Percentiles rank a stretch among this genome's conserved stretches.
Evolutionary conservation across 2,888 invertebrate species (phyloP).

Genomic region (Mamestra brassicae): DNA sequence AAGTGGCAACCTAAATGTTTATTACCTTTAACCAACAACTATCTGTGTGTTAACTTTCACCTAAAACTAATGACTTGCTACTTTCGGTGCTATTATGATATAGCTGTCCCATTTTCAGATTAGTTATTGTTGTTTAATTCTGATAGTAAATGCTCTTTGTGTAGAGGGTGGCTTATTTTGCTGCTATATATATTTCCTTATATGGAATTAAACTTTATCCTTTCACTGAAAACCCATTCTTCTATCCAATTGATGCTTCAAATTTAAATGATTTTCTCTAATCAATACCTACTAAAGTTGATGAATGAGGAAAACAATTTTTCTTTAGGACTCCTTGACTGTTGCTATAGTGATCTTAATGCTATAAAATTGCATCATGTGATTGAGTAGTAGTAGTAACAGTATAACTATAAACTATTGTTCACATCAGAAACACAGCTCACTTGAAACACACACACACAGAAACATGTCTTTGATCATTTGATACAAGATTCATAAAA

Average conservation of each 20-base stretch:
- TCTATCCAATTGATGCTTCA: background rate
- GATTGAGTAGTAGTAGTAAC: background rate
- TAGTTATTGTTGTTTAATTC: slow-evolving; percentile 9
- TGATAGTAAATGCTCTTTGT: background rate
- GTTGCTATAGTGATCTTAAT: slow-evolving; percentile 40
- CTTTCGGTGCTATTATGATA: slow-evolving; percentile 27
- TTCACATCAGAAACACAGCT: background rate
- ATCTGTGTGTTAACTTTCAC: slow-evolving; percentile 45
- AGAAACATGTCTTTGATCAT: background rate
- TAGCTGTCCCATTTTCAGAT: slow-evolving; percentile 18
- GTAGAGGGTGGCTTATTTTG: background rate
- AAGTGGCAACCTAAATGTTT: slow-evolving; percentile 31
- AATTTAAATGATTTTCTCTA: background rate
- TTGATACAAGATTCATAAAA: slow-evolving; percentile 1
- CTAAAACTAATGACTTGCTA: slow-evolving; percentile 41
- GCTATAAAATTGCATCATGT: slow-evolving; percentile 32
- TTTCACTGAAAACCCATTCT: background rate
- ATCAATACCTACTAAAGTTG: background rate
- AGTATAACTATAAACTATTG: slow-evolving; percentile 8
- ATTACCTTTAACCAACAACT: slow-evolving; percentile 35
- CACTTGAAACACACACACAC: background rate
- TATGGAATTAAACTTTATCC: background rate
- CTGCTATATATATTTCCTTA: background rate
- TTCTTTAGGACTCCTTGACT: slow-evolving; percentile 8
- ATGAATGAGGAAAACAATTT: slow-evolving; percentile 35